Conservation (phyloP, 2,888 invertebrate species). For the Scaptomyza reducta region DNA sequence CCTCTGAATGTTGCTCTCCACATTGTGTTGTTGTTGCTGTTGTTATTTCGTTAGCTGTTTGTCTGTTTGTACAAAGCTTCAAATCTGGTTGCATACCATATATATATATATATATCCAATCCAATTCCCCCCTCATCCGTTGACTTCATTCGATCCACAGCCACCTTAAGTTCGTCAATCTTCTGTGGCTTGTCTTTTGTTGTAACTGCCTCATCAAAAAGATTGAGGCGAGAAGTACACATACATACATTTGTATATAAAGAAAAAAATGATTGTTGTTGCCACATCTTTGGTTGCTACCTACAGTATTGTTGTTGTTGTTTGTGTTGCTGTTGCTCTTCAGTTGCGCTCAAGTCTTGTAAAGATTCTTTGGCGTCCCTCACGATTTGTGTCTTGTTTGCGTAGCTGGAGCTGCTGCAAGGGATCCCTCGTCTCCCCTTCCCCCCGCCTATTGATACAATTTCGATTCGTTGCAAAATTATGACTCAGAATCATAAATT, state of each 20-base stretch:
- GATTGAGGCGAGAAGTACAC: slow-evolving; percentile 59
- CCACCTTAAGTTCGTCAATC: slow-evolving; percentile 72
- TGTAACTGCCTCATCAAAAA: slow-evolving; percentile 72
- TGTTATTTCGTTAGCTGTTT: slow-evolving; percentile 56
- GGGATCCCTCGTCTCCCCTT: no score
- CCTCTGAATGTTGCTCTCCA: slow-evolving; percentile 42
- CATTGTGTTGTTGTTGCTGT: slow-evolving; percentile 42
- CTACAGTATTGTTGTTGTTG: slow-evolving; percentile 11
- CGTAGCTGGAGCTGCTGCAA: slow-evolving; percentile 33
- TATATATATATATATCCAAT: slow-evolving; percentile 11
- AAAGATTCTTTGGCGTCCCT: slow-evolving; percentile 50
- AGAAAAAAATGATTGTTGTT: slow-evolving; percentile 38
- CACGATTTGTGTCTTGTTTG: slow-evolving; percentile 41
- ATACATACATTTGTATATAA: no score
- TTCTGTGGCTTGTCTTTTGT: slow-evolving; percentile 64
- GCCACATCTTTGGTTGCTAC: slow-evolving; percentile 25
- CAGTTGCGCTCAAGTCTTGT: slow-evolving; percentile 45
- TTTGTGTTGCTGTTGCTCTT: slow-evolving; percentile 38
- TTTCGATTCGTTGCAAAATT: slow-evolving; percentile 38
- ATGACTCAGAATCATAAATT: slow-evolving; percentile 20
- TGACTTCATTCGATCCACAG: slow-evolving; percentile 42
- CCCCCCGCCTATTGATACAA: slow-evolving; percentile 8
- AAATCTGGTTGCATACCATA: slow-evolving; percentile 65
- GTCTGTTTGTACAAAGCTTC: slow-evolving; percentile 78
- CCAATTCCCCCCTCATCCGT: slow-evolving; percentile 16